Percentiles rank a stretch among this genome's conserved stretches.
phyloP scores from a whole-genome alignment of 2,888 invertebrate species.

The Acholoe squamosa region DNA sequence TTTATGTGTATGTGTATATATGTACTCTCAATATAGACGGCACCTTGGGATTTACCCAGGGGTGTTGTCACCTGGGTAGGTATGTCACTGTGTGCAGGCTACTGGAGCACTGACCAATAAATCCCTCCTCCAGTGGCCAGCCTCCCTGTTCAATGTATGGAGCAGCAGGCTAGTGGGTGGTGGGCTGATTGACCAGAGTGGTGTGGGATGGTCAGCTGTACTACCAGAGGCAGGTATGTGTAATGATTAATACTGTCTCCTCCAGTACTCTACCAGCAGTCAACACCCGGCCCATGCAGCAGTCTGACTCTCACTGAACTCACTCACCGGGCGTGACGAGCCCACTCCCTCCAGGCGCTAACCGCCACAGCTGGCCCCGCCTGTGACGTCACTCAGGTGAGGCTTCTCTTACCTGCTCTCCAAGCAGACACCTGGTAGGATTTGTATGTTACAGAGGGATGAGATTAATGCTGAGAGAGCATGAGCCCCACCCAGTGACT shows the following conservation, averaged over 20 bases:
- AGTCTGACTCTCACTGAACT: conserved; percentile 7
- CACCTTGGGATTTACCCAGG: not conserved
- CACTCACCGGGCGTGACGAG: conserved; percentile 50
- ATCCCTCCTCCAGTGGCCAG: too few species aligned
- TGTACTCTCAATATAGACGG: not conserved
- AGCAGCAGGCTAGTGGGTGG: too few species aligned
- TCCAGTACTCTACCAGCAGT: not conserved
- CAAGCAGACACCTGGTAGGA: not conserved
- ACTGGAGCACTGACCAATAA: too few species aligned
- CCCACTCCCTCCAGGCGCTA: not conserved
- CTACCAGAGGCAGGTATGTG: too few species aligned
- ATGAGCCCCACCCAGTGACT: not conserved
- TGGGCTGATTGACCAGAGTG: too few species aligned
- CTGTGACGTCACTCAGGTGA: conserved; percentile 58
- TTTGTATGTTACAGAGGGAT: not conserved
- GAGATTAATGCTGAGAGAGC: not conserved
- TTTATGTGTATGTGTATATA: not conserved
- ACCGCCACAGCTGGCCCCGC: conserved; percentile 49
- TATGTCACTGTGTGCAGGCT: too few species aligned
- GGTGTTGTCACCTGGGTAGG: not conserved
- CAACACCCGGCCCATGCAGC: not conserved
- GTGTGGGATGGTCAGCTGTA: too few species aligned
- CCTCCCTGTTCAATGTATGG: not conserved
- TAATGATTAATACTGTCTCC: too few species aligned
- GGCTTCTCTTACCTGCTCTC: not conserved